Base-by-base conservation (phyloP, 2,113 vertebrate species). In the mouse (Mus musculus) region DNA sequence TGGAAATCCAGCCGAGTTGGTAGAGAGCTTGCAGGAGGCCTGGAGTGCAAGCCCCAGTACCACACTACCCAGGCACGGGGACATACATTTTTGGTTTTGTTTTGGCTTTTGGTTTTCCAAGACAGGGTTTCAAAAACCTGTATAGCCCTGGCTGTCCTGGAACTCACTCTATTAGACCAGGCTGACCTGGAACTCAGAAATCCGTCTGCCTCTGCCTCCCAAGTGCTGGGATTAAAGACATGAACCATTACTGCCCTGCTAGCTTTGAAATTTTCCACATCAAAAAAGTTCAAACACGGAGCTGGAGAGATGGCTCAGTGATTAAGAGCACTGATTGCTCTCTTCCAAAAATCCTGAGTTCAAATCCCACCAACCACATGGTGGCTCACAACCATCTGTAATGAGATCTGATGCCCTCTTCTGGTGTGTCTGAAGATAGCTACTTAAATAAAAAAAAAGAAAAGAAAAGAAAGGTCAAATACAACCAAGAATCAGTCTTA, bases 401-500 rank as follows among this genome's bases (percentile, higher is more conserved):
- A 49, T 7, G 7, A 49, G 49, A 49, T 49, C 49, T 49, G 49
- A 49, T 49, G 49, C 49, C 49, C 49, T 49, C 49, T 49, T 49
- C 49, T 49, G 49, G 49, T 6, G 49, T 49, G 49, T 49, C 49
- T 49, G 49, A 49, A 49, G 49, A 49, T 7, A 49, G 49, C 49
- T 49, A 49, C 49, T 49, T 49, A 49, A 5, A 49, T 49, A 49
- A 56, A 13, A 56, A 56, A 56, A 56, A 56, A 56, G 0, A 56
- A 56, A 56, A 13, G 0, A 56, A 56, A 56, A 56, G 16, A 56
- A 56, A 14, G 54, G 12, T 56, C 69, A 88, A 39, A 61, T 20
- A 3, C 19, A 36, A 19, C 36, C 0, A 22, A 46, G 26, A 33
- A 46, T 33, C 0, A 30, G 46, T 11, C 0, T 3, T 24, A 77